Evolutionary conservation across 2,797 vertebrate genomes (phyloP).

Genomic region (Manis pentadactyla): DNA sequence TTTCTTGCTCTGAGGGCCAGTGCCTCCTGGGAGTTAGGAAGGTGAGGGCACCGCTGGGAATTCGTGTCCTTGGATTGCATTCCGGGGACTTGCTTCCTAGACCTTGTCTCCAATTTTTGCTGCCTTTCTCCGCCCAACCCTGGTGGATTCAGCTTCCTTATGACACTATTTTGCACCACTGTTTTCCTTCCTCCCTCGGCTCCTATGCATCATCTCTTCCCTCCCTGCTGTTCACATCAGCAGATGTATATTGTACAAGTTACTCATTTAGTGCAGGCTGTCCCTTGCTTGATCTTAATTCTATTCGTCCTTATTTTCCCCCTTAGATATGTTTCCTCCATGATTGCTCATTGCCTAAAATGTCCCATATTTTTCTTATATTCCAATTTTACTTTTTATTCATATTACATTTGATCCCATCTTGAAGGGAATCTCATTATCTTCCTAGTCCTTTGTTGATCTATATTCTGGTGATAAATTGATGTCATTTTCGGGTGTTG

Average conservation of each 20-base stretch:
- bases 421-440: not conserved
- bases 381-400: not conserved
- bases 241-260: rapidly evolving
- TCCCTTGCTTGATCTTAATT: not conserved
- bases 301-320: not conserved
- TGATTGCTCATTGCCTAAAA: not conserved
- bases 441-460: not conserved
- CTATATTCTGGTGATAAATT: not conserved
- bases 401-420: not conserved
- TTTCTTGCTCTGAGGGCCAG: too few relatives aligned
- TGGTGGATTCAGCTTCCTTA: not conserved
- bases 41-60: too few relatives aligned
- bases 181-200: too few relatives aligned
- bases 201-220: not conserved
- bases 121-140: not conserved
- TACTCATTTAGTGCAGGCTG: rapidly evolving
- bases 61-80: not conserved
- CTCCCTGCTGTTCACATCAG: not conserved
- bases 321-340: not conserved
- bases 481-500: too few relatives aligned
- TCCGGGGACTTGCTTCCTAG: not conserved
- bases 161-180: not conserved
- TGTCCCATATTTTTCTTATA: not conserved
- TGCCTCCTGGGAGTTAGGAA: not conserved
- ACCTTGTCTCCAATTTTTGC: not conserved